Evolutionary conservation across 53 echinoderm and acorn worm species (phyloP), one percentile per base, ranked within the genome.

Genomic region (Henricia sp.): DNA sequence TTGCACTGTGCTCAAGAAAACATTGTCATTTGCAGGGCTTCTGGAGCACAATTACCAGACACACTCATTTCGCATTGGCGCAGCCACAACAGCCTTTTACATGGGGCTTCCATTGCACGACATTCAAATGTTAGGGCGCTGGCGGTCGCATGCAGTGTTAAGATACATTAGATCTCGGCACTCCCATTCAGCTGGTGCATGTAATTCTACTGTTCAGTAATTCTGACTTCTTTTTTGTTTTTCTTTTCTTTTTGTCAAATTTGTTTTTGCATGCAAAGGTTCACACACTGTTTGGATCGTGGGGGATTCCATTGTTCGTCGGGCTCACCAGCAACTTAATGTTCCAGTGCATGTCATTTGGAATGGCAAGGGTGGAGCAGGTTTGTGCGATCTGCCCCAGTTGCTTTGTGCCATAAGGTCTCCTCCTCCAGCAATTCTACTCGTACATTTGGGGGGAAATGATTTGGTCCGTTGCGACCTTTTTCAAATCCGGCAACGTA

Each of bases 291-390:
- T 48, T 5, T 71, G 71, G 71, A 71, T 71, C 20, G 33, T 71
- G 50, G 71, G 71, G 3, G 71, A 71, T 24, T 71, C 71, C 17
- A 20, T 50, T 29, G 33, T 71, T 16, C 17, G 41, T 13, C 5
- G 71, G 50, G 71, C 71, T 2, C 23, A 71, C 50, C 51, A 27
- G 11, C 24, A 28, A 0, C 27, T 69, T 50, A 33, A 40, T 32
- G 16, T 71, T n/a, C 20, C 71, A 50, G 24, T 50, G 5, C 20
- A 14, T 20, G 38, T 70, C 42, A 12, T 50, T 28, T 50, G 72
- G 72, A 71, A 51, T 29, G 72, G 72, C 9, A 39, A 33, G 32
- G 72, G 72, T 51, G 72, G 72, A 52, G 52, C 32, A 11, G 40
- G 41, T 37, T 13, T 71, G 3, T 23, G 9, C 30, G 50, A 71